phyloP scores from a whole-genome alignment of 2,797 vertebrate species.

The Naso thynnoides region DNA sequence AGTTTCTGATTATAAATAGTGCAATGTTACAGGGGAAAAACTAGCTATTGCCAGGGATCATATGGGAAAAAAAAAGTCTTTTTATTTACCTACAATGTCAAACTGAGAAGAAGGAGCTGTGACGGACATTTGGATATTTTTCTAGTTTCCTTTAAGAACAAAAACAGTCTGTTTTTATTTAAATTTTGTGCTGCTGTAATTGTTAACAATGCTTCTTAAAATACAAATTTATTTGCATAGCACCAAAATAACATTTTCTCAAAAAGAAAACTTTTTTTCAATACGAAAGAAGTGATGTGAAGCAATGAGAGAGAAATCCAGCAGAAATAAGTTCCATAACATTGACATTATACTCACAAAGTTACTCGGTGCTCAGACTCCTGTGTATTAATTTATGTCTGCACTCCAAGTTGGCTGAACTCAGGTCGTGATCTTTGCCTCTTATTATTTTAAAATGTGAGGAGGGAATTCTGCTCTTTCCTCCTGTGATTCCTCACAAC shows the following conservation, averaged over 20 bases:
- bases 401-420: slow-evolving; percentile 41
- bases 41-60: slow-evolving; percentile 66
- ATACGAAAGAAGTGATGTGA: background rate
- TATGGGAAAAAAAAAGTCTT: slow-evolving; percentile 64
- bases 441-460: slow-evolving; percentile 53
- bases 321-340: slow-evolving; percentile 11
- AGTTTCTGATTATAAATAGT: slow-evolving; percentile 85
- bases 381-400: slow-evolving; percentile 43
- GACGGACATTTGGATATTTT: background rate
- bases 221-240: slow-evolving; percentile 3
- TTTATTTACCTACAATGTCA: slow-evolving; percentile 77
- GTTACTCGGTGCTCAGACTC: slow-evolving; percentile 18
- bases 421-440: slow-evolving; percentile 58
- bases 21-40: slow-evolving; percentile 69
- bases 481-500: slow-evolving; percentile 2
- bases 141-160: background rate
- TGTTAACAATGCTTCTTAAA: background rate
- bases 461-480: slow-evolving; percentile 20
- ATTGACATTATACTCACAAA: background rate
- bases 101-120: slow-evolving; percentile 31
- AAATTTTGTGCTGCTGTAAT: background rate
- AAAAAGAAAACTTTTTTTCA: background rate
- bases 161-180: slow-evolving; percentile 7
- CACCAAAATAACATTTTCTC: background rate
- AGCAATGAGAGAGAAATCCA: slow-evolving; percentile 7